A percentile compares a stretch with the other conserved stretches of the same genome.
These are phyloP conservation scores for Caenorhabditis briggsae DNA, from an alignment of 1,140 invertebrate species.

Conservation along the genomic window DNA sequence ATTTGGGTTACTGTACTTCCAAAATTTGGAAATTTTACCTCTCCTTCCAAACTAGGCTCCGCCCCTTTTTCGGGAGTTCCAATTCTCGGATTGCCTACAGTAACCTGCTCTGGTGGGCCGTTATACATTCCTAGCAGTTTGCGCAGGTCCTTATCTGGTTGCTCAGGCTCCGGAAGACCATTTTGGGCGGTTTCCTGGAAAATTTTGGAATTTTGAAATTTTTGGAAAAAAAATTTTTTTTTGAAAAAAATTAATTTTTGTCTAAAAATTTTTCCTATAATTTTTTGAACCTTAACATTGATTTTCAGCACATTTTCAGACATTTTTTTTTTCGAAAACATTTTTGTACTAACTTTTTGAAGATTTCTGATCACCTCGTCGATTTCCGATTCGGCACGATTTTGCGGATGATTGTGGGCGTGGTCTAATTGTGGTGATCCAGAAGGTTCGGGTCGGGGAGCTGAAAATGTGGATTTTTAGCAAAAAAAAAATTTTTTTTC, in stretches of 20 bases:
- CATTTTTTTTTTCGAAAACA: too few species aligned
- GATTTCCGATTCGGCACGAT: constrained; percentile 20
- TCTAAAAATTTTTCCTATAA: not conserved
- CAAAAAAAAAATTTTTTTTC: too few species aligned
- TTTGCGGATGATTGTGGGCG: not conserved
- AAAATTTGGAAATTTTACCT: too few species aligned
- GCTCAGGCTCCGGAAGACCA: not conserved
- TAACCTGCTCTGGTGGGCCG: not conserved
- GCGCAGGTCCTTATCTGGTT: not conserved
- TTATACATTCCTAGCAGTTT: constrained; percentile 22
- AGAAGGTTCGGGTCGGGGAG: too few species aligned
- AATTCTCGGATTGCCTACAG: not conserved
- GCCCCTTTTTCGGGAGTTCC: not conserved
- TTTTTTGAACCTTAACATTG: too few species aligned
- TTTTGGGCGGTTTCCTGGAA: constrained; percentile 32
- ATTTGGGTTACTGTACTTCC: too few species aligned
- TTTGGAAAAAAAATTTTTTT: not conserved
- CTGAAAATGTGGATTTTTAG: too few species aligned
- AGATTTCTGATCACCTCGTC: constrained; percentile 29
- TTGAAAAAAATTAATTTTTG: too few species aligned
- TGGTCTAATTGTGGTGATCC: not conserved
- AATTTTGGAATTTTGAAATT: too few species aligned
- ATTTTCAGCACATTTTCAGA: not conserved
- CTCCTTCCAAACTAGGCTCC: not conserved
- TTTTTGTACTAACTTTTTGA: not conserved